Evolutionary conservation across 2,888 invertebrate species (phyloP).

Genomic region (Campaea margaritaria): DNA sequence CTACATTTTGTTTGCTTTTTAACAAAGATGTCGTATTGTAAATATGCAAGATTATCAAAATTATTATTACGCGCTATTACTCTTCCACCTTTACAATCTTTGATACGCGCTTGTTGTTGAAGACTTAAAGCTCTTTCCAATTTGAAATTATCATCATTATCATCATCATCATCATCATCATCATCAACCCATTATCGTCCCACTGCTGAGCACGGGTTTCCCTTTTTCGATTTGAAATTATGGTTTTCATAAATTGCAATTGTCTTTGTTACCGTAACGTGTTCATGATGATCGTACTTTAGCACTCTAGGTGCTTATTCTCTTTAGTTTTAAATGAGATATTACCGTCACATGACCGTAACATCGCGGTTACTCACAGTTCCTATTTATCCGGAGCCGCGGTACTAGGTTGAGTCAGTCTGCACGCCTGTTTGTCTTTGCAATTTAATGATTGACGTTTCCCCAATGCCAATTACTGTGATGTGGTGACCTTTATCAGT

Average conservation of each 20-base stretch:
- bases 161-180: too few species aligned
- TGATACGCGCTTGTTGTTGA: background rate
- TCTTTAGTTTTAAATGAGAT: background rate
- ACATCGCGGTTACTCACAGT: background rate
- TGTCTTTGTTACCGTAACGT: constrained; percentile 5
- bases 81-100: constrained; percentile 21
- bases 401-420: constrained; percentile 15
- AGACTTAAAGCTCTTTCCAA: constrained; percentile 1
- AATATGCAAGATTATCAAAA: constrained; percentile 22
- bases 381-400: background rate
- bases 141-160: background rate
- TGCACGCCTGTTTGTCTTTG: too few species aligned
- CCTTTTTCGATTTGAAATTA: too few species aligned
- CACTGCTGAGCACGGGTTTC: too few species aligned
- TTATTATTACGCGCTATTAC: constrained; percentile 1
- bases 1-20: constrained; percentile 23
- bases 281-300: too few species aligned
- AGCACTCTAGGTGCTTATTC: too few species aligned
- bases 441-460: constrained; percentile 10
- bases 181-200: too few species aligned
- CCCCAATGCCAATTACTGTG: constrained; percentile 5
- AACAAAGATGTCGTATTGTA: constrained; percentile 20
- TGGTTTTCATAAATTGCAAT: constrained; percentile 14
- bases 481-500: constrained; percentile 32
- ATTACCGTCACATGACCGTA: background rate